Conservation (phyloP, 2,797 vertebrate genomes). For the Chelmon rostratus region DNA sequence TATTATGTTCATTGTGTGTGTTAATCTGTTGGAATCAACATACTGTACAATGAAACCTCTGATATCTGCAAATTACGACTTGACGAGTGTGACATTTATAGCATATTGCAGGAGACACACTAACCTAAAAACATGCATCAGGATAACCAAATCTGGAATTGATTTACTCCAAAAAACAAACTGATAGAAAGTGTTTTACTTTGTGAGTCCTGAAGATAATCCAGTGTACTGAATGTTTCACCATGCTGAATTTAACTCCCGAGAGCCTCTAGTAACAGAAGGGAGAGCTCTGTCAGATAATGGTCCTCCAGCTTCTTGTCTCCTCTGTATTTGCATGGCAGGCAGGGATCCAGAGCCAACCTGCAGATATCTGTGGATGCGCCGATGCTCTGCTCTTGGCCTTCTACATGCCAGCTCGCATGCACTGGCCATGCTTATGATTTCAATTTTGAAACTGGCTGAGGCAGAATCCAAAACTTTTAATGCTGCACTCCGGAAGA, state of each 20-base stretch:
- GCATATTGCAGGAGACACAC: constrained; percentile 12
- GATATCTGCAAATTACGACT: constrained; percentile 11
- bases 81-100: neutral
- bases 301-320: constrained; percentile 55
- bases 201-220: constrained; percentile 35
- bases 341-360: constrained; percentile 50
- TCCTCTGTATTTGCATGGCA: constrained; percentile 74
- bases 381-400: constrained; percentile 44
- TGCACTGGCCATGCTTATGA: constrained; percentile 39
- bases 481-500: constrained; percentile 23
- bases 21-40: constrained; percentile 38
- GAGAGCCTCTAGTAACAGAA: constrained; percentile 3
- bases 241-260: constrained; percentile 36
- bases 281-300: constrained; percentile 31
- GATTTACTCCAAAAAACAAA: constrained; percentile 8
- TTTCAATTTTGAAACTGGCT: constrained; percentile 18
- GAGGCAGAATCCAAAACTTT: constrained; percentile 19
- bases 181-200: neutral
- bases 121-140: neutral
- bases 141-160: constrained; percentile 21
- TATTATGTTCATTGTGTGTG: constrained; percentile 44
- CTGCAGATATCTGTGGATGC: constrained; percentile 52
- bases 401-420: constrained; percentile 42
- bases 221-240: constrained; percentile 40
- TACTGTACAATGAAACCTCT: constrained; percentile 9